Conservation (phyloP, 2,888 invertebrate genomes). For the Amphipyra tragopoginis region DNA sequence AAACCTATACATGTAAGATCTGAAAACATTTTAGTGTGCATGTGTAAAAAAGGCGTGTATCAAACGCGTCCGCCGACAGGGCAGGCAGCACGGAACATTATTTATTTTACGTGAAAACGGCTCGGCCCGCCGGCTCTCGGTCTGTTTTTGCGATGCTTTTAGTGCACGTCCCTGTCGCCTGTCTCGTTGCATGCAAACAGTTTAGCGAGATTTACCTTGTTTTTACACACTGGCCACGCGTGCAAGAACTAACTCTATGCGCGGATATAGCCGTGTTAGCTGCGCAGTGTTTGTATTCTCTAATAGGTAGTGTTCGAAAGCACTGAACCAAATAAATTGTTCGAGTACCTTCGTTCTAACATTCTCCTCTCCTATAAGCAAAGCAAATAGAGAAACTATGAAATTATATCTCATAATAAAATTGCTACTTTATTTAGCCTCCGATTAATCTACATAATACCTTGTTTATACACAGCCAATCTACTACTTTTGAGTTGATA, state of each 20-base stretch:
- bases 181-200: conserved; percentile 79
- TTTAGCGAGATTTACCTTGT: conserved; percentile 77
- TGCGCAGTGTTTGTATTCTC: conserved; percentile 2
- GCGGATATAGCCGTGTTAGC: conserved; percentile 7
- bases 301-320: conserved; percentile 11
- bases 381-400: not conserved
- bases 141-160: conserved; percentile 76
- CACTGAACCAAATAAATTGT: conserved; percentile 13
- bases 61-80: conserved; percentile 72
- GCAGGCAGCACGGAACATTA: conserved; percentile 79
- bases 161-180: conserved; percentile 67
- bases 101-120: conserved; percentile 84
- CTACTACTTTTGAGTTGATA: conserved; percentile 14
- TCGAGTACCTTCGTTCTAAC: not conserved
- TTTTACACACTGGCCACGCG: conserved; percentile 58
- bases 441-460: conserved; percentile 26
- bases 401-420: not conserved
- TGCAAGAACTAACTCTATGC: conserved; percentile 41
- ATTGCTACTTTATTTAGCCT: conserved; percentile 16
- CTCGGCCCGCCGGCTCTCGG: conserved; percentile 54
- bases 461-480: conserved; percentile 20
- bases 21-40: conserved; percentile 64
- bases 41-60: conserved; percentile 69
- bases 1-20: conserved; percentile 39
- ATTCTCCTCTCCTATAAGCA: too few relatives aligned